Conservation (phyloP, 2,113 vertebrate genomes). For the Sinocyclocheilus maitianheensis region DNA sequence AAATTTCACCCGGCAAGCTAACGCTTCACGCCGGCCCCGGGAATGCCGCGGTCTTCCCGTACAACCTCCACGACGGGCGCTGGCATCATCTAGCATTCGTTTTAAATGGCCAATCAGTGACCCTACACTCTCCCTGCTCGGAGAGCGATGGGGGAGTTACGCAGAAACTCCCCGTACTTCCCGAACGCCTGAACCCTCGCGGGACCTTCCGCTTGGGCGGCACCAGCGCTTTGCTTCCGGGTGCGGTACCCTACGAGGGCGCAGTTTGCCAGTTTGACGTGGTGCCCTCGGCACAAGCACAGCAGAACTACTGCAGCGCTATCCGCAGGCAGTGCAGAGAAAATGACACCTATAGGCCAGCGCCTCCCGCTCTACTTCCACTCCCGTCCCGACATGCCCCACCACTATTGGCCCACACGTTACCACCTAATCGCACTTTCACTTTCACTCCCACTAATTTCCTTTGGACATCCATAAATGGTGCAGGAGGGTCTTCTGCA, state of each 20-base stretch:
- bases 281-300: conserved; percentile 87
- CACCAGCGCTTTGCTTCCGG: conserved; percentile 78
- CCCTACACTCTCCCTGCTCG: conserved; percentile 90
- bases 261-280: conserved; percentile 96
- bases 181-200: conserved; percentile 76
- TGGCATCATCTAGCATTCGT: conserved; percentile 92
- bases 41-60: conserved; percentile 87
- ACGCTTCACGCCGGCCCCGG: conserved; percentile 87
- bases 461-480: conserved; percentile 75
- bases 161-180: conserved; percentile 33
- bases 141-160: conserved; percentile 67
- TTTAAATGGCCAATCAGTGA: conserved; percentile 83
- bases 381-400: conserved; percentile 65
- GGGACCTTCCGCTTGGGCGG: conserved; percentile 92
- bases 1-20: conserved; percentile 85
- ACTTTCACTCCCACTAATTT: conserved; percentile 56
- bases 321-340: conserved; percentile 94
- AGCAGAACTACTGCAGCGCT: conserved; percentile 93
- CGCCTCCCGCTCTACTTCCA: conserved; percentile 77
- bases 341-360: conserved; percentile 83
- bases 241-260: conserved; percentile 88
- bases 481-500: conserved; percentile 73
- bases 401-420: conserved; percentile 59
- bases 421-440: conserved; percentile 65
- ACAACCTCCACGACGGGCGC: conserved; percentile 88